Conservation (phyloP, 2,797 vertebrate genomes). For the Heliangelus exortis region DNA sequence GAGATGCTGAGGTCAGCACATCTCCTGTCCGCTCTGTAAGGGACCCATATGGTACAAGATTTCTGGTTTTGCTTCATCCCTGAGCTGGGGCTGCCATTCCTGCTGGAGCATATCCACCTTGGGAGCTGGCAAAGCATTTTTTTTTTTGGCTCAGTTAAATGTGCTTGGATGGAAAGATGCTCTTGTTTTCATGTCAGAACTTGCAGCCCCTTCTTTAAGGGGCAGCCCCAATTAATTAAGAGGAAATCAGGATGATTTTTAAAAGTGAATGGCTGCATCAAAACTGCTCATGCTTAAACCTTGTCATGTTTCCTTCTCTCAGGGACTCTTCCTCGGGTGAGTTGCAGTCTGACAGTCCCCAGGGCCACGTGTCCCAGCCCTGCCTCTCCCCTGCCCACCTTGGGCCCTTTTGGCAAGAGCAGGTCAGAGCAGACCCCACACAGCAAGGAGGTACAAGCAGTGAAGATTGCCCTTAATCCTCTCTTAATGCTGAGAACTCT, state of each 20-base stretch:
- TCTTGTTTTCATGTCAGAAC: fast-evolving
- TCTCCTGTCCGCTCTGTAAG: background rate
- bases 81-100: background rate
- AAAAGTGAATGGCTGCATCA: background rate
- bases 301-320: background rate
- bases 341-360: background rate
- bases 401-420: background rate
- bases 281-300: background rate
- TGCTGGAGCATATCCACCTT: background rate
- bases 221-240: background rate
- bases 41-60: background rate
- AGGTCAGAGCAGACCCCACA: background rate
- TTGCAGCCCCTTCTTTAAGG: background rate
- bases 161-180: background rate
- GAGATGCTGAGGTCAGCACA: background rate
- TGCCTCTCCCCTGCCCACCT: background rate
- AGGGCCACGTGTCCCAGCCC: background rate
- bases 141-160: background rate
- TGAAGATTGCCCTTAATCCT: background rate
- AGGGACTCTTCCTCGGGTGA: background rate
- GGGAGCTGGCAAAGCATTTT: background rate
- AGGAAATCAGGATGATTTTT: background rate
- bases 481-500: background rate
- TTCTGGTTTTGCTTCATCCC: background rate
- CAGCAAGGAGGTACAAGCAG: background rate